Conservation (phyloP, 2,888 invertebrate genomes). For the Agrochola litura region DNA sequence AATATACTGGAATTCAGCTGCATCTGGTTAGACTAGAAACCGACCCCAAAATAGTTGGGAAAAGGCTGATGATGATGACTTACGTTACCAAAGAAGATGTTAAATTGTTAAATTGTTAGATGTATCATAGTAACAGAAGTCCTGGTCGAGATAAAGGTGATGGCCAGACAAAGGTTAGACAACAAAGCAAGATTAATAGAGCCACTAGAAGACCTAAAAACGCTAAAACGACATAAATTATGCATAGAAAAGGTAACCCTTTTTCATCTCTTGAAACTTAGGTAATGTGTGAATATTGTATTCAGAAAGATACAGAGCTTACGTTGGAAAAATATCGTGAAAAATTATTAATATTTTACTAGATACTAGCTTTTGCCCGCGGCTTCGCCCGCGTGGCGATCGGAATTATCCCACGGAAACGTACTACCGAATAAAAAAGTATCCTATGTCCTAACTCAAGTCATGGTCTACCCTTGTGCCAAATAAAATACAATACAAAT, state of each 20-base stretch:
- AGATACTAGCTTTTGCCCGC: background rate
- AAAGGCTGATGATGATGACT: background rate
- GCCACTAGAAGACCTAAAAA: conserved; percentile 63
- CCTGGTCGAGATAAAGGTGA: conserved; percentile 39
- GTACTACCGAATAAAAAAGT: no score
- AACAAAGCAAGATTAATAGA: conserved; percentile 71
- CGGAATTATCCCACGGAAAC: no score
- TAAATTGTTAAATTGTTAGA: no score
- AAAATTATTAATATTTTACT: conserved; percentile 45
- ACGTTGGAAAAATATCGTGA: conserved; percentile 18
- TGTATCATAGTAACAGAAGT: conserved; percentile 7
- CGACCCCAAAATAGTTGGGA: no score
- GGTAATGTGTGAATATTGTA: conserved; percentile 38
- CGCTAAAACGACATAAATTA: conserved; percentile 61
- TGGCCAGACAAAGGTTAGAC: conserved; percentile 59
- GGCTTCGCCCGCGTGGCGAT: no score
- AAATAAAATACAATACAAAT: no score
- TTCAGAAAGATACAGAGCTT: conserved; percentile 18
- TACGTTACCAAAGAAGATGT: background rate
- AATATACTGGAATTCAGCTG: no score
- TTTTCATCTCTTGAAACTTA: conserved; percentile 49
- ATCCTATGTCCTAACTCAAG: no score
- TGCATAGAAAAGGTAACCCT: conserved; percentile 50
- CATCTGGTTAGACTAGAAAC: no score
- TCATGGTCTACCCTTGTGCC: no score